These are phyloP conservation scores for Andricus grossulariae DNA, from an alignment of 1,140 invertebrate genomes.

Conservation along the genomic window DNA sequence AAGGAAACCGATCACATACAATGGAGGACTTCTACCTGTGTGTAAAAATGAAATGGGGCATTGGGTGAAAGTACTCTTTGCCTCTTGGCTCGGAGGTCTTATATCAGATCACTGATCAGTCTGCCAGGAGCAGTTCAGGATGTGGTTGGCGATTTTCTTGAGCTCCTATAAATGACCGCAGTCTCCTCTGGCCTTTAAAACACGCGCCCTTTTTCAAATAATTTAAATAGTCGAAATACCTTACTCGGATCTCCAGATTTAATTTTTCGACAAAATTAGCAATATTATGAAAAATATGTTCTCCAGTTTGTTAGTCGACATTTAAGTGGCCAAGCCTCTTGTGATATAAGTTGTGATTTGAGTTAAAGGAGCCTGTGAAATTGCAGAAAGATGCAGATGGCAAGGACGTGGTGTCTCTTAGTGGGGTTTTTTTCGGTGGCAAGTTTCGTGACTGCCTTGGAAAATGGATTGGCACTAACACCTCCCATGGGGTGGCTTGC, in stretches of 20 bases:
- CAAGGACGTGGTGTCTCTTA: constrained; percentile 53
- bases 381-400: constrained; percentile 54
- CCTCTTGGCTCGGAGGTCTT: constrained; percentile 57
- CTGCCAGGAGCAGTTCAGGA: constrained; percentile 52
- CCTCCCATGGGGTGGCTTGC: constrained; percentile 94
- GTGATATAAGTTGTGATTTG: neutral
- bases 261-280: neutral
- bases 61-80: constrained; percentile 74
- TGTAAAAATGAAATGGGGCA: constrained; percentile 76
- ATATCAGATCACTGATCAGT: constrained; percentile 67
- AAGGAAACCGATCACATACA: constrained; percentile 28
- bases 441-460: constrained; percentile 73
- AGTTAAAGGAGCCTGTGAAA: constrained; percentile 40
- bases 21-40: constrained; percentile 39
- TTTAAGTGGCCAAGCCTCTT: neutral
- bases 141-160: constrained; percentile 46
- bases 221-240: neutral
- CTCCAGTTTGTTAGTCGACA: too few relatives aligned
- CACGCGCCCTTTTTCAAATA: neutral
- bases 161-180: constrained; percentile 22
- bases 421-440: constrained; percentile 46
- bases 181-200: neutral
- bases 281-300: neutral
- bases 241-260: neutral
- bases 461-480: constrained; percentile 89